Evolutionary conservation across 2,113 vertebrate genomes (phyloP).

Genomic region (Ceyx margarethae): DNA sequence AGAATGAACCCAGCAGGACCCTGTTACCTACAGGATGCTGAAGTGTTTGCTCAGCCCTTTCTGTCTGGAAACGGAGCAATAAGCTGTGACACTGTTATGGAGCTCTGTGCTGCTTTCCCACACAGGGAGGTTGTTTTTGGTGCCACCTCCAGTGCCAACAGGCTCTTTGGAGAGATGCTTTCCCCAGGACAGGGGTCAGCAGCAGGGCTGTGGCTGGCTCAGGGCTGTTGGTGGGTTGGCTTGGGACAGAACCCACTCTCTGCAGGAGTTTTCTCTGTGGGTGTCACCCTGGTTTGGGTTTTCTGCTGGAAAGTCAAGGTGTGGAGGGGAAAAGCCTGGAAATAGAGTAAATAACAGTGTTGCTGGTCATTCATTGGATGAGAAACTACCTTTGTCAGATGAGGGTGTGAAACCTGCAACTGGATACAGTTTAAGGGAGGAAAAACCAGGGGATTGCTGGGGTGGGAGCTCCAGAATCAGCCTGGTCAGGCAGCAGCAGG

Average conservation of each 20-base stretch:
- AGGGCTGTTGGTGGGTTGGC: background rate
- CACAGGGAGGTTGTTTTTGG: background rate
- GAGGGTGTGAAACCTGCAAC: background rate
- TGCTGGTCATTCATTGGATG: background rate
- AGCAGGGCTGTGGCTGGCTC: background rate
- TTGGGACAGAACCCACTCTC: background rate
- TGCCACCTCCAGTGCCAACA: background rate
- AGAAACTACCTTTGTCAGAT: background rate
- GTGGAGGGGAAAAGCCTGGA: background rate
- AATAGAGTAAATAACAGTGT: background rate
- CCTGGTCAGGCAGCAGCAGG: background rate
- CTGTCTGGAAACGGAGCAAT: background rate
- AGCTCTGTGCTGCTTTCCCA: background rate
- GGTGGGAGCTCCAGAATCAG: accelerated
- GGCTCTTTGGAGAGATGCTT: background rate
- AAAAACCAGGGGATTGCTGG: background rate
- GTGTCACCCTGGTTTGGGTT: background rate
- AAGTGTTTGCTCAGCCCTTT: background rate
- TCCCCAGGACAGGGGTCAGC: background rate
- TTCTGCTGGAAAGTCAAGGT: background rate
- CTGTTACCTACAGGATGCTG: accelerated
- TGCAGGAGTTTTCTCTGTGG: background rate
- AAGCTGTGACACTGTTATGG: background rate
- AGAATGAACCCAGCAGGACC: background rate
- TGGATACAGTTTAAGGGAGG: background rate